Evolutionary conservation across 2,113 vertebrate genomes (phyloP).

Genomic region (Tringa solitaria): DNA sequence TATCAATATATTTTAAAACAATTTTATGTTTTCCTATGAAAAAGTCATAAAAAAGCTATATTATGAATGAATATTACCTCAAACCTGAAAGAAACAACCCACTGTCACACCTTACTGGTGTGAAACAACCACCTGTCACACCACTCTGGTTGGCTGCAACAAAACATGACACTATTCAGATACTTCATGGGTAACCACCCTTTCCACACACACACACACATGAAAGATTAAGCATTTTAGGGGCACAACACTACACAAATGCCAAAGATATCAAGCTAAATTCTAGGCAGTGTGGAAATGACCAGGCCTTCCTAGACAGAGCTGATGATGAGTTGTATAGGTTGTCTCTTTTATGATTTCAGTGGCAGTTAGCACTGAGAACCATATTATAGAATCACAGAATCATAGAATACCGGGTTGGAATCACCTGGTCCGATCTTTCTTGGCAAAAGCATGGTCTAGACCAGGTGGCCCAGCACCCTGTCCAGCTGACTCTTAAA

Average conservation of each 20-base stretch:
- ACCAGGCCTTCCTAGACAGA: not conserved
- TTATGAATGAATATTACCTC: not conserved
- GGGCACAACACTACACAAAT: fast-evolving
- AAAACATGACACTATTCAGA: not conserved
- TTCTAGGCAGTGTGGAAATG: not conserved
- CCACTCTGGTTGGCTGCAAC: not conserved
- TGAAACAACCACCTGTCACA: too few relatives aligned
- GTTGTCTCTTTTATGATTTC: not conserved
- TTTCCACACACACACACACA: not conserved
- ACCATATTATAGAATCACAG: not conserved
- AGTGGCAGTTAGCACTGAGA: not conserved
- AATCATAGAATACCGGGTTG: not conserved
- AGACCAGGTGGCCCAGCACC: not conserved
- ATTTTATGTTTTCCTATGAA: not conserved
- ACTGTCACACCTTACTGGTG: not conserved
- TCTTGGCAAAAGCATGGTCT: not conserved
- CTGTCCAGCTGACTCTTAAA: not conserved
- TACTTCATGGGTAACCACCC: not conserved
- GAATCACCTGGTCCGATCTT: not conserved
- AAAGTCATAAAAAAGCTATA: fast-evolving
- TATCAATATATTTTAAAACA: not conserved
- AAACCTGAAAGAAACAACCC: not conserved
- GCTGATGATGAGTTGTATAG: not conserved
- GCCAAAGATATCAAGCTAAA: not conserved
- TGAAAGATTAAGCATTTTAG: not conserved